These are phyloP conservation scores for Callorhinus ursinus DNA, from an alignment of 2,113 vertebrate genomes.

Conservation along the genomic window DNA sequence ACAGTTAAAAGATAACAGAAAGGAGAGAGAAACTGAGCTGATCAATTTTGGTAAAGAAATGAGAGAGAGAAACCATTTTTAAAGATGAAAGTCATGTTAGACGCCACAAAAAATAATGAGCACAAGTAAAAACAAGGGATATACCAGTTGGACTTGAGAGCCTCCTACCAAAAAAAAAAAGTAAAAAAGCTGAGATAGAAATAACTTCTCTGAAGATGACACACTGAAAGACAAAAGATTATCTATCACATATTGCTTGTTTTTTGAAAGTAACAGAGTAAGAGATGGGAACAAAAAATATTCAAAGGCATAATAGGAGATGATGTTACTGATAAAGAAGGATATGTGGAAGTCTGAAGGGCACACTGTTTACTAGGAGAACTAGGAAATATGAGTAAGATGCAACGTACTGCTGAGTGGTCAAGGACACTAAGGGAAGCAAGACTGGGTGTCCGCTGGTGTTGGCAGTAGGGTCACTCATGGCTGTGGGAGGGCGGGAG, in stretches of 20 bases:
- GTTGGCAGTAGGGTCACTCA: rapidly evolving
- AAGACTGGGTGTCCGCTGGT: background rate
- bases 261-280: background rate
- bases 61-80: background rate
- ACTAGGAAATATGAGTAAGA: background rate
- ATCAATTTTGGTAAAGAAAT: background rate
- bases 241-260: background rate
- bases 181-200: background rate
- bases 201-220: background rate
- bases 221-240: background rate
- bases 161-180: background rate
- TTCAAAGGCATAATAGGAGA: background rate
- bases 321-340: background rate
- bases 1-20: background rate
- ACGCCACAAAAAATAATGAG: background rate
- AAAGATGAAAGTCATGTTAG: background rate
- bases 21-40: background rate
- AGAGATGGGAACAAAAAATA: background rate
- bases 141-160: background rate
- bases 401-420: background rate
- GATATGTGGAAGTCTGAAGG: background rate
- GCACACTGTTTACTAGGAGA: background rate
- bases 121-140: background rate
- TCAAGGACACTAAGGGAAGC: background rate
- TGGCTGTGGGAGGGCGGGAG: too few species aligned